Conservation (phyloP, 1,140 invertebrate species). For the Steinernema feltiae region DNA sequence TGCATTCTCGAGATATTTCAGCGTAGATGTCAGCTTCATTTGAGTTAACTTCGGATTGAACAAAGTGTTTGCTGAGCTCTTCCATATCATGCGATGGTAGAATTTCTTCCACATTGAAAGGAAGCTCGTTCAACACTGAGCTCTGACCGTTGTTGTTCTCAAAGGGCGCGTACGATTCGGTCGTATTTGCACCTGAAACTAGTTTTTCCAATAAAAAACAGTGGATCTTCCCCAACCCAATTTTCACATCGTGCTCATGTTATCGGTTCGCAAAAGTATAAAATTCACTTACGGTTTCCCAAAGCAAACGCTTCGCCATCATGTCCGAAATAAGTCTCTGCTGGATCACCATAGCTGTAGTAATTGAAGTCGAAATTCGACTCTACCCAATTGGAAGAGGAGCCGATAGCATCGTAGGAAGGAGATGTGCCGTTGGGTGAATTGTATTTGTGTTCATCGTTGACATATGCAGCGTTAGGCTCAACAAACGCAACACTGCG, state of each 20-base stretch:
- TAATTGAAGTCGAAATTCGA: not conserved
- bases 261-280: too few relatives aligned
- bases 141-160: not conserved
- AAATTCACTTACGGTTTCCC: not conserved
- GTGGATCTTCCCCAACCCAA: too few relatives aligned
- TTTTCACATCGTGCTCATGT: too few relatives aligned
- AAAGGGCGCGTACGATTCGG: not conserved
- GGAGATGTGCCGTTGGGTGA: not conserved
- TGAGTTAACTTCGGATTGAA: constrained; percentile 49
- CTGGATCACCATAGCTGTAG: not conserved
- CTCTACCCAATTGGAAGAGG: not conserved
- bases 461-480: not conserved
- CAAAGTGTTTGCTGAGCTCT: constrained; percentile 35
- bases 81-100: not conserved
- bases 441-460: not conserved
- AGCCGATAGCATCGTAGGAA: not conserved
- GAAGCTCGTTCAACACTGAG: not conserved
- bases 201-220: too few relatives aligned
- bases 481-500: constrained; percentile 8
- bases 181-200: not conserved
- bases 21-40: constrained; percentile 56
- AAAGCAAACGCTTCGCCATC: not conserved
- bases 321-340: not conserved
- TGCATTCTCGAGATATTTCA: constrained; percentile 48
- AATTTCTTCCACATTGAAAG: not conserved